Conservation (phyloP, 2,797 vertebrate genomes). For the Argya squamiceps region DNA sequence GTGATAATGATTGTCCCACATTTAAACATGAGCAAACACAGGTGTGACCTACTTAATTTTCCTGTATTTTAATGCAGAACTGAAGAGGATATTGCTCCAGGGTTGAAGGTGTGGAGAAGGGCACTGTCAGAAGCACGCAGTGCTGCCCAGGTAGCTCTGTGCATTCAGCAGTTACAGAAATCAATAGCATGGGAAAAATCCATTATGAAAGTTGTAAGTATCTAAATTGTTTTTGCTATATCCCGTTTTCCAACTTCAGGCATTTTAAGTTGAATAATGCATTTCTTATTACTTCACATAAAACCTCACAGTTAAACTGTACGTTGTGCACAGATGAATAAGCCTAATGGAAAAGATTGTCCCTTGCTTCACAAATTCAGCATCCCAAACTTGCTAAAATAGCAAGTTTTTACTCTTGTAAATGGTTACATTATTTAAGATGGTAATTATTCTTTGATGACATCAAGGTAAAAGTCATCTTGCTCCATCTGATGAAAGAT, state of each 20-base stretch:
- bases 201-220: conserved; percentile 99
- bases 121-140: conserved; percentile 92
- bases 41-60: conserved; percentile 74
- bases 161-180: conserved; percentile 98
- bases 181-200: conserved; percentile 99
- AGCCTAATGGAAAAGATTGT: not conserved
- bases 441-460: not conserved
- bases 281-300: not conserved
- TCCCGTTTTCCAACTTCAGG: conserved; percentile 9
- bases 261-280: conserved; percentile 24
- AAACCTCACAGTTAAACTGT: conserved; percentile 9
- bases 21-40: conserved; percentile 60
- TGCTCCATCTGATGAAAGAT: not conserved
- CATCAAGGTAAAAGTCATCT: not conserved
- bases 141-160: conserved; percentile 96
- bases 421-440: not conserved
- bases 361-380: not conserved
- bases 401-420: not conserved
- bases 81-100: conserved; percentile 97
- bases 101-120: conserved; percentile 96
- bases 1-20: conserved; percentile 78
- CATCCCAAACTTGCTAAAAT: not conserved
- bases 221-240: conserved; percentile 42
- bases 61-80: conserved; percentile 82
- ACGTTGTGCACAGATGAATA: not conserved